Evolutionary conservation across 2,113 vertebrate genomes (phyloP).

Genomic region (Reinhardtius hippoglossoides): DNA sequence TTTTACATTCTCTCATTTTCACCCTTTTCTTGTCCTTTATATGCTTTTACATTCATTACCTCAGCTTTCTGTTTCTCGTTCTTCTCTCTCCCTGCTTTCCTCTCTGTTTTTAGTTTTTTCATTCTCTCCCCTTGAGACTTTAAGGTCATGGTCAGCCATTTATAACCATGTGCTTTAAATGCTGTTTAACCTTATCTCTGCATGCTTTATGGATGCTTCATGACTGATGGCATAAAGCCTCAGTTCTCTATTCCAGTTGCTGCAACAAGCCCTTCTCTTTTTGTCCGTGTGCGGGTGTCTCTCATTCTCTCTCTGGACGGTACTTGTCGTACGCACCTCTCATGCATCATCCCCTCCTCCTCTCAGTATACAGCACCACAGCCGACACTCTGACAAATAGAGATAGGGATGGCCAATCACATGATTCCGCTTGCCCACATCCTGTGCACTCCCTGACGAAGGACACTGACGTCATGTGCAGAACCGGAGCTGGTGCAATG

Average conservation of each 20-base stretch:
- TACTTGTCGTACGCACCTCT: constrained; percentile 37
- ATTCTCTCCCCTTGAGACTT: constrained; percentile 42
- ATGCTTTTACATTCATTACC: constrained; percentile 56
- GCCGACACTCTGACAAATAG: constrained; percentile 67
- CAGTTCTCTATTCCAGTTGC: constrained; percentile 36
- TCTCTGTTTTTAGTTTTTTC: constrained; percentile 11
- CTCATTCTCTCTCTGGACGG: constrained; percentile 31
- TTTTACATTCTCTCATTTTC: constrained; percentile 40
- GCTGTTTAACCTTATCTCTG: constrained; percentile 78
- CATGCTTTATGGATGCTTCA: constrained; percentile 71
- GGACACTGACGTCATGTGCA: constrained; percentile 73
- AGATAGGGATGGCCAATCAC: constrained; percentile 66
- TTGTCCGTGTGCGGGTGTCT: constrained; percentile 2
- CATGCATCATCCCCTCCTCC: constrained; percentile 56
- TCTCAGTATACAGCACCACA: constrained; percentile 49
- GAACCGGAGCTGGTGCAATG: constrained; percentile 66
- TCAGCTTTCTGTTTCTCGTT: constrained; percentile 25
- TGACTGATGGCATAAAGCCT: constrained; percentile 65
- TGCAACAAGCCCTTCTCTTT: constrained; percentile 33
- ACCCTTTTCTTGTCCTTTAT: constrained; percentile 59
- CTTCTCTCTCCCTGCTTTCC: not conserved
- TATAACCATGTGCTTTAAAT: constrained; percentile 82
- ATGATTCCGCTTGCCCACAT: constrained; percentile 62
- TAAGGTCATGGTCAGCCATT: constrained; percentile 75
- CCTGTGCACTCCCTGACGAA: constrained; percentile 50